A percentile compares a stretch with the other conserved stretches of the same genome.
Evolutionary conservation across 2,113 vertebrate genomes (phyloP).

Genomic region (Panurus biarmicus): DNA sequence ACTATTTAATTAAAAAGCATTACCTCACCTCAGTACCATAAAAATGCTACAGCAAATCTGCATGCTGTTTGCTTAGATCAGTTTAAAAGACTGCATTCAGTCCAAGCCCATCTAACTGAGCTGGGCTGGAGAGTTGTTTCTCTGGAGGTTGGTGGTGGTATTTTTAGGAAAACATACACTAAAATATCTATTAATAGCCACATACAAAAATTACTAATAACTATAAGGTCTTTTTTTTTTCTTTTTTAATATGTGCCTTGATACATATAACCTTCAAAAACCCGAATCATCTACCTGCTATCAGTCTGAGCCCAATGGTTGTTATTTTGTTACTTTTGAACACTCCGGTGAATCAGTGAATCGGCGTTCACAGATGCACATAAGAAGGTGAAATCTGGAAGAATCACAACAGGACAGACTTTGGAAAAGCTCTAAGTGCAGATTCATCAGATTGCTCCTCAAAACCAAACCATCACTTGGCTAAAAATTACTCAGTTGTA

Average conservation of each 20-base stretch:
- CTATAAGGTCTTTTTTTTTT: not conserved
- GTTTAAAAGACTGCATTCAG: not conserved
- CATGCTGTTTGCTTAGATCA: not conserved
- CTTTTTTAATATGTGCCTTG: not conserved
- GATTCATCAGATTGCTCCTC: not conserved
- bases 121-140: not conserved
- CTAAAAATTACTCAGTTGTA: conserved; percentile 5
- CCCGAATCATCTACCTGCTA: not conserved
- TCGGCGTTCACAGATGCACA: not conserved
- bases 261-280: not conserved
- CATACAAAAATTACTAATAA: not conserved
- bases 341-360: not conserved
- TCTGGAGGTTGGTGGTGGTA: not conserved
- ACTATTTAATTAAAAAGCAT: not conserved
- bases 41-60: not conserved
- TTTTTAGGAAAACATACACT: not conserved
- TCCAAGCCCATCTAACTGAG: not conserved
- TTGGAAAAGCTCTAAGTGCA: not conserved
- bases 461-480: not conserved
- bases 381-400: not conserved
- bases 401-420: not conserved
- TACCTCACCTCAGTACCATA: not conserved
- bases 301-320: fast-evolving
- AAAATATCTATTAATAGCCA: not conserved
- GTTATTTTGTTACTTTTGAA: conserved; percentile 21